These are phyloP conservation scores for Nowickia ferox DNA, from an alignment of 2,888 invertebrate genomes.

Conservation along the genomic window DNA sequence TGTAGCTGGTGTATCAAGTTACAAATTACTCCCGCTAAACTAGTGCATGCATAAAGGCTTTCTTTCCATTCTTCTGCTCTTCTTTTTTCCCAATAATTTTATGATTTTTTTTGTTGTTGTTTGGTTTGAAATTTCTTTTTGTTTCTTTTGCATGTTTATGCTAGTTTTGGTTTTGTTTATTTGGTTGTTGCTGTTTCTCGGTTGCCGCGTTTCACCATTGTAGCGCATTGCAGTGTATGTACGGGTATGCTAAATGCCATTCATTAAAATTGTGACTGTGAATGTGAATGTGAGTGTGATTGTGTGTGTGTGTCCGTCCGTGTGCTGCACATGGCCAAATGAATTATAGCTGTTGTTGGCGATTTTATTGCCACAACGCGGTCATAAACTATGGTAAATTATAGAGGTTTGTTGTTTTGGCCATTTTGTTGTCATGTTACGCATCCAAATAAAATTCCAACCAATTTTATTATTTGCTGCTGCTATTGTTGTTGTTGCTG, in stretches of 20 bases:
- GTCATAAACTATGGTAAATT: slow-evolving; percentile 83
- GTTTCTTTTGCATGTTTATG: slow-evolving; percentile 56
- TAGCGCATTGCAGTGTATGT: slow-evolving; percentile 64
- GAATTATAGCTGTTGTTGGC: slow-evolving; percentile 82
- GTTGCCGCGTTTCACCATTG: slow-evolving; percentile 66
- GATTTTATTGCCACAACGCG: slow-evolving; percentile 82
- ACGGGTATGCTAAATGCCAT: slow-evolving; percentile 64
- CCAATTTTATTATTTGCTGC: slow-evolving; percentile 58
- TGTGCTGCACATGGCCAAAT: slow-evolving; percentile 76
- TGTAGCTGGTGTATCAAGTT: slow-evolving; percentile 69
- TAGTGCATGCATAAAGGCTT: slow-evolving; percentile 61
- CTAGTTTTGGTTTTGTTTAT: slow-evolving; percentile 58
- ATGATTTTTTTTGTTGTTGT: slow-evolving; percentile 35
- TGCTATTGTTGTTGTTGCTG: not conserved
- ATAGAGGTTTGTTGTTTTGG: slow-evolving; percentile 82
- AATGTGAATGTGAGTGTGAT: too few relatives aligned
- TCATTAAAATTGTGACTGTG: slow-evolving; percentile 80
- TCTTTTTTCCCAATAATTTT: slow-evolving; percentile 24
- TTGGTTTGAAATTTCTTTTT: not conserved
- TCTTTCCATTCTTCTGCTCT: slow-evolving; percentile 31
- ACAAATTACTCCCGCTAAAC: slow-evolving; percentile 73
- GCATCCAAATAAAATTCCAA: slow-evolving; percentile 75
- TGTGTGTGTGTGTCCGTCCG: slow-evolving; percentile 71
- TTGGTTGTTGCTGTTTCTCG: slow-evolving; percentile 50
- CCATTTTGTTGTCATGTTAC: slow-evolving; percentile 82